These are phyloP conservation scores for Ceratotherium simum DNA, from an alignment of 2,113 vertebrate genomes.

Conservation along the genomic window DNA sequence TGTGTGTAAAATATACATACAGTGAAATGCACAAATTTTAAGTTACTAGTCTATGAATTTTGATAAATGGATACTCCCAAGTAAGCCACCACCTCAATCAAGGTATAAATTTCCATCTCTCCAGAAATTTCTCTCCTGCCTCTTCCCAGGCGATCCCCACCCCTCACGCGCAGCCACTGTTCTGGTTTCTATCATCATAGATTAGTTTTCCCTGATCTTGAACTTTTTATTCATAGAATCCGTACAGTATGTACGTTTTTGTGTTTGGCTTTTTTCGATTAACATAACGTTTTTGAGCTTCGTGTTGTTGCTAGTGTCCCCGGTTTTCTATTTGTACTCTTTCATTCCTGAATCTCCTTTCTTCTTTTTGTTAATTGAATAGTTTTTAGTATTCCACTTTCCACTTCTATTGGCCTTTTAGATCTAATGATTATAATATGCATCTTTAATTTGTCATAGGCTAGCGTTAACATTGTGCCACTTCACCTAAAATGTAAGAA, in stretches of 20 bases:
- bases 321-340: neutral
- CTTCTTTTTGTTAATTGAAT: constrained; percentile 15
- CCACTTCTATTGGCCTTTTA: neutral
- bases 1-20: neutral
- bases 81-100: neutral
- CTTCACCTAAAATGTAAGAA: constrained; percentile 15
- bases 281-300: constrained; percentile 13
- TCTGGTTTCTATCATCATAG: neutral
- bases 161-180: neutral
- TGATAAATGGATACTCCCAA: neutral
- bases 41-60: neutral
- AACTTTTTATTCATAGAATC: neutral
- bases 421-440: neutral
- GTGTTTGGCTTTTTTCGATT: neutral
- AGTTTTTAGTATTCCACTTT: neutral
- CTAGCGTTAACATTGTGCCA: neutral
- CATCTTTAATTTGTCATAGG: neutral
- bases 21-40: neutral
- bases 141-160: neutral
- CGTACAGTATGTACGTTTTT: neutral
- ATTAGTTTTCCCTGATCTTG: constrained; percentile 18
- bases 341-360: neutral
- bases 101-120: neutral
- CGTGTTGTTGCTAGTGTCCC: neutral
- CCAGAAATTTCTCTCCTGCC: neutral